phyloP scores from a whole-genome alignment of 2,888 invertebrate genomes.

The Tipula unca region DNA sequence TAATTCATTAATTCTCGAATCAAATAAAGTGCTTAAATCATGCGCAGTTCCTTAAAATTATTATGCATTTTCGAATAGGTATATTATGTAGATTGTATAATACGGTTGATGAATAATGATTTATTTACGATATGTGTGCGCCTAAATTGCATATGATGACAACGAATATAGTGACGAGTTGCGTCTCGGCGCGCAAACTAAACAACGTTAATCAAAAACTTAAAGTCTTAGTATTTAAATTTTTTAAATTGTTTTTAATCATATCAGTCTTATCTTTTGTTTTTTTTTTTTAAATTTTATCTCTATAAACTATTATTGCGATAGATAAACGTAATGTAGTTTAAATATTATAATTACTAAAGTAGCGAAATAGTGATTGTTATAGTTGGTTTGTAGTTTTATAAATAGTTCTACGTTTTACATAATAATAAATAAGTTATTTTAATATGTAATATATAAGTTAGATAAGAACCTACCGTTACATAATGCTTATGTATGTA shows the following conservation, averaged over 20 bases:
- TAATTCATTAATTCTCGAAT: not conserved
- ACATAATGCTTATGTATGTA: not conserved
- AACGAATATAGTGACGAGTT: not conserved
- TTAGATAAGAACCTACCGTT: not conserved
- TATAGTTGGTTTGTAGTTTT: not conserved
- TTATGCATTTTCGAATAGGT: not conserved
- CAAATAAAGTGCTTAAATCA: not conserved
- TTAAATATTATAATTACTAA: not conserved
- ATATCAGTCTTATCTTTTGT: not conserved
- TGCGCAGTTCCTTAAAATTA: not conserved
- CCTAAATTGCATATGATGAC: not conserved
- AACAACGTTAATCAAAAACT: not conserved
- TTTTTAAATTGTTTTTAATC: not conserved
- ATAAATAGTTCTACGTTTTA: not conserved
- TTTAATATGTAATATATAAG: not conserved
- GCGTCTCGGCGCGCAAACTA: not conserved
- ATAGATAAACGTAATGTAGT: not conserved
- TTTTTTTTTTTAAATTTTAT: not conserved
- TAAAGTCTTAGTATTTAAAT: too few species aligned
- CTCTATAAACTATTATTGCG: not conserved
- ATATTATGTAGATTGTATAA: not conserved
- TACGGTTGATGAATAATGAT: not conserved
- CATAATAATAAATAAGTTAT: too few species aligned
- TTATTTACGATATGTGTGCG: not conserved
- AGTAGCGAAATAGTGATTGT: constrained; percentile 4